Evolutionary conservation across 2,888 invertebrate species (phyloP), one percentile per base, ranked within the genome.

Genomic region (Pachymerium ferrugineum): DNA sequence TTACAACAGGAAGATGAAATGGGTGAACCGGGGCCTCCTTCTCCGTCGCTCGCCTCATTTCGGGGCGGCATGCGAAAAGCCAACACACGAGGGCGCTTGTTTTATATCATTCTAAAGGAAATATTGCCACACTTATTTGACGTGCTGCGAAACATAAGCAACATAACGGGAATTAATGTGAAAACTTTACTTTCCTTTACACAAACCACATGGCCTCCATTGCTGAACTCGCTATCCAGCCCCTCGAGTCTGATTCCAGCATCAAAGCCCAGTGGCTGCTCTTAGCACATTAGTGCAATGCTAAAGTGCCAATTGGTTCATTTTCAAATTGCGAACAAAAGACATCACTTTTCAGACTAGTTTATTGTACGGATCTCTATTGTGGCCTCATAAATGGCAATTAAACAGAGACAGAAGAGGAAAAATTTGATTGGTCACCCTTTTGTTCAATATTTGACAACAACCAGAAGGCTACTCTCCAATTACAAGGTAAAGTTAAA

Each of bases 111-210:
- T 54, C 54, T 54, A 54, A 54, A 54, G 54, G 54, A 54, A 54
- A 54, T 54, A 54, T 54, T 54, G 54, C 54, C 54, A 54, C 54
- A 54, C 54, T 54, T 54, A 54, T 54, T 54, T 54, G 54, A 54
- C 54, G 54, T 54, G 54, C 54, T 54, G 54, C 54, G 54, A 54
- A 54, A 69, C 69, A 30, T 33, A 69, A 69, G 33, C 31, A 31
- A 69, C 69, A 30, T 69, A 69, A 69, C 69, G 33, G 69, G 31
- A 69, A 69, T 69, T 69, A 69, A 69, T 69, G 69, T 30, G 69
- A 33, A 69, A 69, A 69, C 69, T 69, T 69, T 69, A 69, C 69
- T 69, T 69, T 69, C 69, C 69, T 31, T 69, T 31, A 69, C 69
- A 69, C 69, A 69, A 69, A 33, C 69, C 69, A 69, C 69, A 69